Percentiles rank a stretch among this genome's conserved stretches.
These are phyloP conservation scores for Stegastes partitus DNA, from an alignment of 2,113 vertebrate genomes.

Conservation along the genomic window DNA sequence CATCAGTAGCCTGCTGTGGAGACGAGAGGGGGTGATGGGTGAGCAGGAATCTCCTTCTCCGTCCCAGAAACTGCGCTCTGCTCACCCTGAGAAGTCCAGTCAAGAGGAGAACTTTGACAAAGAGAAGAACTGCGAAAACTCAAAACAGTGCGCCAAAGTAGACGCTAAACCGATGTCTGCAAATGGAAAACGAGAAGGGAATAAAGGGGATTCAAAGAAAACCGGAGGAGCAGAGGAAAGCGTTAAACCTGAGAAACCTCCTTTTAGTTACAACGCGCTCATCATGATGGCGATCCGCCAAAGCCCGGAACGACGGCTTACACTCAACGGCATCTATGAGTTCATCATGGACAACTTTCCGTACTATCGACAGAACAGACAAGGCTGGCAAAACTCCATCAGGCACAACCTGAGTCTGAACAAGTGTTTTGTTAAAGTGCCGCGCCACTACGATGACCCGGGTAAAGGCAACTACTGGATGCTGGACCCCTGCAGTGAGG, in stretches of 20 bases:
- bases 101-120: conserved; percentile 38
- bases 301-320: conserved; percentile 82
- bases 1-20: conserved; percentile 84
- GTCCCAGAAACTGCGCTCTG: conserved; percentile 38
- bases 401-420: conserved; percentile 88
- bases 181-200: conserved; percentile 38
- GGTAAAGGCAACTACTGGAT: conserved; percentile 90
- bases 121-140: conserved; percentile 11
- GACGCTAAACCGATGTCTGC: conserved; percentile 1
- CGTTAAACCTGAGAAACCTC: conserved; percentile 81
- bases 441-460: conserved; percentile 87
- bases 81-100: conserved; percentile 29
- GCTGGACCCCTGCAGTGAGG: conserved; percentile 87
- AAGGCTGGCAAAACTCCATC: conserved; percentile 89
- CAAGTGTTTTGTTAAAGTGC: conserved; percentile 88
- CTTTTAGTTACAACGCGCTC: conserved; percentile 88
- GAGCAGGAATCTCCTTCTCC: conserved; percentile 42
- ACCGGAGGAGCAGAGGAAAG: conserved; percentile 37
- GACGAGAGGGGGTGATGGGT: conserved; percentile 67
- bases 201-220: conserved; percentile 41
- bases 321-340: conserved; percentile 87
- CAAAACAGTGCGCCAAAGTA: conserved; percentile 8
- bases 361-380: conserved; percentile 84
- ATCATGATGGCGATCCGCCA: conserved; percentile 90
- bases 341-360: conserved; percentile 88